Conservation (phyloP, 2,797 vertebrate species). For the Diceros bicornis region DNA sequence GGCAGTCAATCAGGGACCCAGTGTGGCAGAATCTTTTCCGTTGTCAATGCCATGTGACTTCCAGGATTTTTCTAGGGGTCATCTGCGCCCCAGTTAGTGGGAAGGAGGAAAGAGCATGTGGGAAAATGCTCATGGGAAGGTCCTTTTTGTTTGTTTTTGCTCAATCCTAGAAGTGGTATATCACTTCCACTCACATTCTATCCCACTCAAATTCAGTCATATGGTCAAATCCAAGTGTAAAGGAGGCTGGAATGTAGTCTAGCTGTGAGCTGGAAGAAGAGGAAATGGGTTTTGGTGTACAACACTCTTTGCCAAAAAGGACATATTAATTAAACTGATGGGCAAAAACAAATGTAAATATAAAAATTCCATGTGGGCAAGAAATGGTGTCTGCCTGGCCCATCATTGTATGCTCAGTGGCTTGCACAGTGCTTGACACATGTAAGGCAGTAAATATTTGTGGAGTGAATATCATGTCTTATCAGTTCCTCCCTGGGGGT, state of each 20-base stretch:
- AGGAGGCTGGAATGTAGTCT: background rate
- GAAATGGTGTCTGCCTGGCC: background rate
- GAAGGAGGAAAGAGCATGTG: background rate
- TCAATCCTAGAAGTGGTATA: background rate
- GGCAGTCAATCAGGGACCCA: background rate
- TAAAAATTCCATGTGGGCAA: background rate
- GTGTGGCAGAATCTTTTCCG: background rate
- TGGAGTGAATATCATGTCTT: background rate
- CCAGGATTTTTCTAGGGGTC: background rate
- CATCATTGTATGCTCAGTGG: accelerated
- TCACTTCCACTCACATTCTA: background rate
- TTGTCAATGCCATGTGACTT: background rate
- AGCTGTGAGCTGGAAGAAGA: background rate
- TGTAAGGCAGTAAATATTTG: background rate
- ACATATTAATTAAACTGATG: background rate
- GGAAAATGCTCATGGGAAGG: background rate
- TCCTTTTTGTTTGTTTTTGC: accelerated
- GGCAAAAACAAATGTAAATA: background rate
- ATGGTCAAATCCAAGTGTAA: background rate
- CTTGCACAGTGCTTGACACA: background rate
- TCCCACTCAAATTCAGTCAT: background rate
- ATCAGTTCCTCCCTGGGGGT: background rate
- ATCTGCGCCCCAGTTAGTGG: background rate
- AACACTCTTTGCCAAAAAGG: background rate
- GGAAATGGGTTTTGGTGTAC: background rate